These are phyloP conservation scores for Chelon auratus DNA, from an alignment of 2,797 vertebrate species.

Conservation along the genomic window DNA sequence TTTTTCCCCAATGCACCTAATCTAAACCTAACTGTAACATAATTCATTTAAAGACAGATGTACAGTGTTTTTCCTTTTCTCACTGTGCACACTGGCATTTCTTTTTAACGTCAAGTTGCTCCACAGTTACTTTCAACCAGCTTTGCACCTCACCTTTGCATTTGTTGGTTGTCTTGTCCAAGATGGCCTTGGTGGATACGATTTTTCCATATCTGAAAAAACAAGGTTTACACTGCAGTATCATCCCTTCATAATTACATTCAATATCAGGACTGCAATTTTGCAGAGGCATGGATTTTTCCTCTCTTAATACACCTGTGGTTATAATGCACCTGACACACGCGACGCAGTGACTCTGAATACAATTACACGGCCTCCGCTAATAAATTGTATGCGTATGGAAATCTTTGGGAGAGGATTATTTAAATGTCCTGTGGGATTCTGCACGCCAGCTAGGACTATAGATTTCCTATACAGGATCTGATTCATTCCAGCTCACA, in stretches of 20 bases:
- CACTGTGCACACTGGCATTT: background rate
- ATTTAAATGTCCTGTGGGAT: slow-evolving; percentile 19
- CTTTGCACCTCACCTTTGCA: slow-evolving; percentile 90
- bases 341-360: slow-evolving; percentile 31
- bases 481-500: slow-evolving; percentile 30
- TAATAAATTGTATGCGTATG: slow-evolving; percentile 47
- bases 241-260: slow-evolving; percentile 10
- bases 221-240: slow-evolving; percentile 20
- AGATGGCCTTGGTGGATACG: slow-evolving; percentile 95
- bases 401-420: slow-evolving; percentile 21
- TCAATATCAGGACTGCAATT: slow-evolving; percentile 12
- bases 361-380: slow-evolving; percentile 33
- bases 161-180: slow-evolving; percentile 96
- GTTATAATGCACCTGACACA: slow-evolving; percentile 33
- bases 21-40: background rate
- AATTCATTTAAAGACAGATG: no score
- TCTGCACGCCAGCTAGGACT: slow-evolving; percentile 24
- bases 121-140: background rate
- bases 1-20: background rate
- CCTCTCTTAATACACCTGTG: slow-evolving; percentile 8
- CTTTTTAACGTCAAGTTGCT: slow-evolving; percentile 1
- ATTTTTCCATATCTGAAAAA: slow-evolving; percentile 93
- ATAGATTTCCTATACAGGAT: slow-evolving; percentile 49
- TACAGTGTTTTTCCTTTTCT: no score
- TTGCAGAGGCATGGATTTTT: slow-evolving; percentile 9